Conservation (phyloP, 2,113 vertebrate genomes). For the Takifugu bimaculatus region DNA sequence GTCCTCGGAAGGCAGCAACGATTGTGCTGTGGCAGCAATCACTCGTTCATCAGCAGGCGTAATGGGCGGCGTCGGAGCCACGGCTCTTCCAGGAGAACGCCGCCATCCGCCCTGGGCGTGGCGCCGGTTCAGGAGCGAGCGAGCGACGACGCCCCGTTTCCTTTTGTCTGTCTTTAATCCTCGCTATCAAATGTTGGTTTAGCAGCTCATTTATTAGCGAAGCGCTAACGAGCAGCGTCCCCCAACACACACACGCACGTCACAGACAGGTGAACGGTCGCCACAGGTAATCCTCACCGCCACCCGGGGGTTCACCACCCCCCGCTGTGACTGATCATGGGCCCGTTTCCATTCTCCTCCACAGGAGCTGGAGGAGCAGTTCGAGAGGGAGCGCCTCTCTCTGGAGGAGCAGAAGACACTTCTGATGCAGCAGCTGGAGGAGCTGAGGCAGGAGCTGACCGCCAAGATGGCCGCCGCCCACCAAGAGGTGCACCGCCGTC, state of each 20-base stretch:
- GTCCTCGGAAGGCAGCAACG: constrained; percentile 52
- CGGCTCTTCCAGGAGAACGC: constrained; percentile 32
- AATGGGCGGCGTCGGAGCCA: constrained; percentile 40
- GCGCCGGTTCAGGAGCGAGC: no score
- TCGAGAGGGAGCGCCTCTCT: constrained; percentile 83
- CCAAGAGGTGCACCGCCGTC: constrained; percentile 77
- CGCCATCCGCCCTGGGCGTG: no score
- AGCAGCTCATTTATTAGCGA: no score
- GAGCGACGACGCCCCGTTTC: no score
- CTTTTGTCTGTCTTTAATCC: no score
- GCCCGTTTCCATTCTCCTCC: constrained; percentile 7
- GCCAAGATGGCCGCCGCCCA: constrained; percentile 82
- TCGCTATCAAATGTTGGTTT: no score
- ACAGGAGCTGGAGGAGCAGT: constrained; percentile 93
- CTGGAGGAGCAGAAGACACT: constrained; percentile 89
- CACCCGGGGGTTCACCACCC: no score
- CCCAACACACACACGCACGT: no score
- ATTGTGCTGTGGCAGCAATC: constrained; percentile 19
- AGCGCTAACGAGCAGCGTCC: no score
- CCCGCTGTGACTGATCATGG: background rate
- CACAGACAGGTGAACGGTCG: no score
- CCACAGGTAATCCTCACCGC: no score
- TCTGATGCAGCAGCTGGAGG: constrained; percentile 85
- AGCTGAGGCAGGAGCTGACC: constrained; percentile 83
- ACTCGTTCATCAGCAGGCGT: constrained; percentile 44